Base-by-base conservation (phyloP, 2,888 invertebrate genomes). In the Netelia virgata region DNA sequence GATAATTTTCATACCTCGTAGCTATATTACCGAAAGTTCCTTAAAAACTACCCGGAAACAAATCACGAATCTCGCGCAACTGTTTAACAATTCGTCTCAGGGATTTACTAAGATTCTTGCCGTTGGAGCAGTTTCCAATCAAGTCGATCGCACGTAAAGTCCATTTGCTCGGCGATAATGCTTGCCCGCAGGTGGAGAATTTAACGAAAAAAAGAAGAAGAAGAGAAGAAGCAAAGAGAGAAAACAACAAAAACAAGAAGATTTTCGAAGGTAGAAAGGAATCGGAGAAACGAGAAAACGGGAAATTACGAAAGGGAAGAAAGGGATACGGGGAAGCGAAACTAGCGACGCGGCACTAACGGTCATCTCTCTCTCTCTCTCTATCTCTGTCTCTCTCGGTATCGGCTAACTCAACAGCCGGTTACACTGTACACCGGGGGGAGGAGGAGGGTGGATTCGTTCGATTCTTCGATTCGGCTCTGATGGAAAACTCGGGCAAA, bases 271-370 rank as follows among this genome's bases (percentile, higher is more conserved):
- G 41, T 5, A 36, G 23, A 16, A 16, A 50, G 1, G 20, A 43
- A 2, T 57, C 5, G 14, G n/a, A 78, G 50, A 69, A 70, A 53
- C 28, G 74, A 59, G 47, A 69, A 81, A 59, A 72, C 16, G 28
- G 70, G 6, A 72, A 70, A 78, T 78, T 63, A 23, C 53, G 47
- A 18, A 11, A 55, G 16, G 41, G 43, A 70, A 63, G 63, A 70
- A 64, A 72, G 43, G 14, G 63, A 43, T 18, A 11, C 18, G 23
- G 57, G 23, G 57, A 81, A 82, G 64, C 70, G 82, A 78, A 84
- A 78, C 74, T 75, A 36, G 74, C 73, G 69, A 81, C 70, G 59
- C 70, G 43, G 66, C 53, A 78, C 70, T 72, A 84, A 75, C 70
- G 74, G 69, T 16, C 57, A 11, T 14, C 11, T 28, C 28, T 28